Base-by-base conservation (phyloP, 2,113 vertebrate species). In the Engystomops pustulosus region DNA sequence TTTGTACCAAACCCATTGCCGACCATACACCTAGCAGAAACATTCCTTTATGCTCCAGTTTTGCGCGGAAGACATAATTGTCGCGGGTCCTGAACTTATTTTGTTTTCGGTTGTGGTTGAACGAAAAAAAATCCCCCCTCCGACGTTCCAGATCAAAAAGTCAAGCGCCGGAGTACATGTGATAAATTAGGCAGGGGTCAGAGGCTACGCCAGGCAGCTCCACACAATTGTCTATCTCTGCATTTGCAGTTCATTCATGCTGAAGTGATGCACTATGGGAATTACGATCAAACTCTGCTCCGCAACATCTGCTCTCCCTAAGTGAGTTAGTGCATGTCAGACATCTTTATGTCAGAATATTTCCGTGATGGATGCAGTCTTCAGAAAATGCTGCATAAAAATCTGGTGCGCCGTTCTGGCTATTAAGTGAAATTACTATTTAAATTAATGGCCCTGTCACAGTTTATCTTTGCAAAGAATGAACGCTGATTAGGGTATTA, bases 261-360 rank as follows among this genome's bases (percentile, higher is more conserved):
- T 96, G 96, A 99, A 98, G 97, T 96, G 96, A 97, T 94, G 95
- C 96, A 96, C 96, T 95, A 92, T 95, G 97, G 98, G 97, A 98
- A 97, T 97, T 96, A 95, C 96, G 94, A 95, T 95, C 94, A 93
- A 97, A 95, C 95, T 94, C 95, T 90, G 93, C 94, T 93, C 94
- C 69, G 94, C 95, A 98, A 98, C 98, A 99, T 97, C 98, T 99
- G 97, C 95, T 95, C 96, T 95, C 95, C 95, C 96, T 98, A 99
- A 99, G 98, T 99, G 96, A 99, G 97, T 98, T 98, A 98, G 96
- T 94, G 94, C 96, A 94, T 94, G 96, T 98, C 97, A 98, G 95
- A 98, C 96, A 95, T 96, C 96, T 96, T 95, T 96, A 96, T 97
- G 97, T 97, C 96, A 98, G 94, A 93, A 94, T 93, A 92, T 90